These are phyloP conservation scores for Pollenia angustigena DNA, from an alignment of 2,888 invertebrate species.

Conservation along the genomic window DNA sequence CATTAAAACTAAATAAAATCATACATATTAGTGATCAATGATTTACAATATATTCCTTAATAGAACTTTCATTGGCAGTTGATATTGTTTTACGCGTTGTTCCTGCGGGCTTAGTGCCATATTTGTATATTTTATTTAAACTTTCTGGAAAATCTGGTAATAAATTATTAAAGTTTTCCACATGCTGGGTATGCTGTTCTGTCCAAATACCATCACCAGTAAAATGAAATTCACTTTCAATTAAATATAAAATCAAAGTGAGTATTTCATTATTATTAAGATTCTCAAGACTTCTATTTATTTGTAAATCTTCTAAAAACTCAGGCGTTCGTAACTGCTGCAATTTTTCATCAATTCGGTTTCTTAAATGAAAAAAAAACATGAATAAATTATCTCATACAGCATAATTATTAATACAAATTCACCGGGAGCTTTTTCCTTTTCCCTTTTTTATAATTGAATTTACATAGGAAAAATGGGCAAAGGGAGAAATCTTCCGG, in stretches of 20 bases:
- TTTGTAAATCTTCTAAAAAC: conserved; percentile 77
- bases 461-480: no score
- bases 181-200: conserved; percentile 81
- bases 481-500: no score
- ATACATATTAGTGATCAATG: conserved; percentile 11
- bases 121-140: conserved; percentile 81
- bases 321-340: conserved; percentile 76
- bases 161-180: conserved; percentile 83
- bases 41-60: conserved; percentile 52
- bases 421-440: no score
- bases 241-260: conserved; percentile 88
- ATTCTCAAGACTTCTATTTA: conserved; percentile 77
- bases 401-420: no score
- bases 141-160: conserved; percentile 83
- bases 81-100: neutral
- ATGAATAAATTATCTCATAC: neutral
- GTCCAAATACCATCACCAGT: conserved; percentile 91
- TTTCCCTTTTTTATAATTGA: no score
- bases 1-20: conserved; percentile 22
- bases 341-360: conserved; percentile 82
- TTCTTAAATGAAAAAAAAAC: conserved; percentile 75
- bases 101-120: conserved; percentile 78
- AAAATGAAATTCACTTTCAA: conserved; percentile 90
- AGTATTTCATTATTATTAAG: conserved; percentile 86
- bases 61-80: neutral